Base-by-base conservation (phyloP, 2,797 vertebrate genomes). In the Mormyrops attenuatus region DNA sequence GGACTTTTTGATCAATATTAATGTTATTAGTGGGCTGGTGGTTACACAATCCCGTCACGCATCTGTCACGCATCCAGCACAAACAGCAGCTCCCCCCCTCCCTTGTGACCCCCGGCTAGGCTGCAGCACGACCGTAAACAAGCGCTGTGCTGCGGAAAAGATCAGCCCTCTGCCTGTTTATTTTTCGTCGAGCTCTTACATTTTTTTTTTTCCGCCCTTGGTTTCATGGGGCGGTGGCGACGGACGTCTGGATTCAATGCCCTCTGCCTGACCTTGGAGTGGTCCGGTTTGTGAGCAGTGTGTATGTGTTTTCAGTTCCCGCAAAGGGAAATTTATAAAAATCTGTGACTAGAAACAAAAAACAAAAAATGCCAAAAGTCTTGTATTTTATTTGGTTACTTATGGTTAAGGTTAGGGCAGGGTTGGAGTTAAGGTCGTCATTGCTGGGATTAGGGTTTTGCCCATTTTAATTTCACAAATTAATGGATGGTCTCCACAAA, bases 251-350 rank as follows among this genome's bases (percentile, higher is more conserved):
- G 22, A 52, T 66, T 89, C 44, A 3, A 22, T 89, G 82, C n/a
- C 89, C 89, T 87, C 84, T 52, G 49, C 22, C 22, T 89, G 89
- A 89, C 84, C 82, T 66, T 60, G 44, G 84, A 55, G 57, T 30
- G 20, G 49, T 63, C 44, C 53, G 49, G 7, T 13, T 85, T 50
- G 20, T 30, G 47, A 50, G 47, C 3, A 5, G 89, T 52, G 22
- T 57, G 53, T 17, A 3, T 55, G 6, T 60, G 20, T 60, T 22
- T 60, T 22, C 7, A n/a, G 7, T 60, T 8, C n/a, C 57, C n/a
- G 22, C 57, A 60, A 60, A n/a, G 57, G n/a, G 57, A 60, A 60
- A 60, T 60, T 63, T 63, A 26, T 63, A 26, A 63, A 26, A 63
- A 63, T 63, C n/a, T 63, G 60, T 3, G 7, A 63, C 22, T 63